These are phyloP conservation scores for Rhipidura dahli DNA, from an alignment of 2,113 vertebrate genomes.

Conservation along the genomic window DNA sequence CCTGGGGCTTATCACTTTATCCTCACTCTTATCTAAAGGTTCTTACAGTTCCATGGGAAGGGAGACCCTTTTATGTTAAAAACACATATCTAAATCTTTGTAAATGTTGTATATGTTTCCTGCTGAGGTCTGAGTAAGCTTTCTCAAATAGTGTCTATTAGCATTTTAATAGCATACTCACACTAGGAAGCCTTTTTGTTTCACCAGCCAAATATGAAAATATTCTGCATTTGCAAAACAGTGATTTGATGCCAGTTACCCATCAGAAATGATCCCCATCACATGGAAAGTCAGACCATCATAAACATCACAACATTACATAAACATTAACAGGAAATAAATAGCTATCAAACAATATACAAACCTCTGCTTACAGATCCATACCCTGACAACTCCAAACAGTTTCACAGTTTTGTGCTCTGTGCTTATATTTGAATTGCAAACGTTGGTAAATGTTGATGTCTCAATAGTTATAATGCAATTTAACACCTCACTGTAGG, in stretches of 20 bases:
- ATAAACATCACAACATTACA: not conserved
- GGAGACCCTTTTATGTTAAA: conserved; percentile 10
- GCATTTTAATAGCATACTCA: conserved; percentile 48
- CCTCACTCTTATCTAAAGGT: not conserved
- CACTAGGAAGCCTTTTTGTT: conserved; percentile 46
- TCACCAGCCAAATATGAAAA: conserved; percentile 1
- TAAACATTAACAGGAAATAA: not conserved
- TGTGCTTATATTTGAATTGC: not conserved
- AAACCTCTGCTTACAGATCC: not conserved
- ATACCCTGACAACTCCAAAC: not conserved
- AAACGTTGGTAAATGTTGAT: not conserved
- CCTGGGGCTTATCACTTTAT: not conserved
- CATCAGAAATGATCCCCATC: not conserved
- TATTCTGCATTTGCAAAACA: not conserved
- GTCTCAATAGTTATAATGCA: not conserved
- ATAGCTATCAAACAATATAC: not conserved
- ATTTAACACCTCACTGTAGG: not conserved
- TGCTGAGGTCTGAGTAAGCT: conserved; percentile 23
- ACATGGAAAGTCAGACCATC: not conserved
- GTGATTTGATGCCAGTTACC: not conserved
- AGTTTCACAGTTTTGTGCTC: not conserved
- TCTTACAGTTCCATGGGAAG: not conserved
- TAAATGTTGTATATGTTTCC: not conserved
- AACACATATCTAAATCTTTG: not conserved
- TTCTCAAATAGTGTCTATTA: conserved; percentile 7